A percentile compares a stretch with the other conserved stretches of the same genome.
phyloP scores from a whole-genome alignment of 2,113 vertebrate species.

The Onychostoma macrolepis region DNA sequence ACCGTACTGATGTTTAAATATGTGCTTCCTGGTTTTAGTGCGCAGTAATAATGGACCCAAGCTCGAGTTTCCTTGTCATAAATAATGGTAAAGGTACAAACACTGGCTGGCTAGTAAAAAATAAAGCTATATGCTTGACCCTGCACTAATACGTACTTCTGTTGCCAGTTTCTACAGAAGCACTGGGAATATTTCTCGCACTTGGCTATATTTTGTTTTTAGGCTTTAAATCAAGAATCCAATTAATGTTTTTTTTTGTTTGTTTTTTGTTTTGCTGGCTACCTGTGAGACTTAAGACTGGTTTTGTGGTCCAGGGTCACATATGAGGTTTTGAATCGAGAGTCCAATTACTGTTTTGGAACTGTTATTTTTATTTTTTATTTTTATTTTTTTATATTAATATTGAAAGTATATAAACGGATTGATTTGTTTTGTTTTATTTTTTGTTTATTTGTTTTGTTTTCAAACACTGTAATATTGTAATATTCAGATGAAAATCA shows the following conservation, averaged over 20 bases:
- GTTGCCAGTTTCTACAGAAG: too few relatives aligned
- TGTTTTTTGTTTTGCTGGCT: too few relatives aligned
- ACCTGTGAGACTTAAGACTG: too few relatives aligned
- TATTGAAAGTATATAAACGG: too few relatives aligned
- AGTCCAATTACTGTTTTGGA: too few relatives aligned
- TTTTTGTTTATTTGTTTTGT: not conserved
- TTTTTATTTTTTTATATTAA: too few relatives aligned
- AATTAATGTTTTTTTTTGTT: not conserved
- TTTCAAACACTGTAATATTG: not conserved
- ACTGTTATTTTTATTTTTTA: too few relatives aligned
- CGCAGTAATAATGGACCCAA: conserved; percentile 45
- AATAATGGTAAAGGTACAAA: conserved; percentile 18
- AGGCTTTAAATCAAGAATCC: too few relatives aligned
- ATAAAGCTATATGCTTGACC: conserved; percentile 20
- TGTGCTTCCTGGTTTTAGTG: conserved; percentile 41
- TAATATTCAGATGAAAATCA: not conserved
- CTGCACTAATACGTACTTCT: too few relatives aligned
- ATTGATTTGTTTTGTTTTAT: not conserved
- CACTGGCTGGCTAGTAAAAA: conserved; percentile 36
- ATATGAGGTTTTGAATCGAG: too few relatives aligned
- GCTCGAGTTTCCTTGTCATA: conserved; percentile 53
- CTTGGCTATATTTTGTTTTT: not conserved
- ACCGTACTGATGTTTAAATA: conserved; percentile 34
- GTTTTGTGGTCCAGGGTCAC: too few relatives aligned
- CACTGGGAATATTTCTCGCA: not conserved